phyloP scores from a whole-genome alignment of 2,888 invertebrate species.

The Drosophila silvestris region DNA sequence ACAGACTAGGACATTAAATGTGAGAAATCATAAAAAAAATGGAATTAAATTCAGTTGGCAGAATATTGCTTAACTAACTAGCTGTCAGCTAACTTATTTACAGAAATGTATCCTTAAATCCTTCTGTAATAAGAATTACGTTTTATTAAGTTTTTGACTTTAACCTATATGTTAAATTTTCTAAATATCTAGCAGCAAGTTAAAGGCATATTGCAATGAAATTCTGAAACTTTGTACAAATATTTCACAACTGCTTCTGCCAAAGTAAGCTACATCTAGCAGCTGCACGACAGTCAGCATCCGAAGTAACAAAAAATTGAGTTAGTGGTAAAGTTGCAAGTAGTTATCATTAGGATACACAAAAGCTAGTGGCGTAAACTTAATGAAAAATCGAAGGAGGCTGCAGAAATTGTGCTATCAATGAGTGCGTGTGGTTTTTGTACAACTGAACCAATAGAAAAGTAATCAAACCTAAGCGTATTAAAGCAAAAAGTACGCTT shows the following conservation, averaged over 20 bases:
- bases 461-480: constrained; percentile 70
- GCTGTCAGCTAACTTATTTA: background rate
- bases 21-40: background rate
- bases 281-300: background rate
- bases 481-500: constrained; percentile 52
- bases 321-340: constrained; percentile 25
- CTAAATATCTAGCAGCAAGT: background rate
- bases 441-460: constrained; percentile 59
- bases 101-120: background rate
- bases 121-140: background rate
- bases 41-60: background rate
- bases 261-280: background rate
- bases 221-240: background rate
- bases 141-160: background rate
- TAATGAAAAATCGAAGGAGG: constrained; percentile 60
- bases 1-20: background rate
- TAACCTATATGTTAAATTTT: background rate
- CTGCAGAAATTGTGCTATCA: constrained; percentile 19
- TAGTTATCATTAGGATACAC: constrained; percentile 34
- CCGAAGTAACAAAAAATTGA: constrained; percentile 6
- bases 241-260: background rate
- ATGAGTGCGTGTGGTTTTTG: constrained; percentile 29
- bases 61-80: background rate
- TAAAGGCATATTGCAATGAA: background rate
- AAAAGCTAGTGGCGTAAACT: constrained; percentile 29